Base-by-base conservation (phyloP, 2,888 invertebrate species). In the Pachycephus smyrnensis region DNA sequence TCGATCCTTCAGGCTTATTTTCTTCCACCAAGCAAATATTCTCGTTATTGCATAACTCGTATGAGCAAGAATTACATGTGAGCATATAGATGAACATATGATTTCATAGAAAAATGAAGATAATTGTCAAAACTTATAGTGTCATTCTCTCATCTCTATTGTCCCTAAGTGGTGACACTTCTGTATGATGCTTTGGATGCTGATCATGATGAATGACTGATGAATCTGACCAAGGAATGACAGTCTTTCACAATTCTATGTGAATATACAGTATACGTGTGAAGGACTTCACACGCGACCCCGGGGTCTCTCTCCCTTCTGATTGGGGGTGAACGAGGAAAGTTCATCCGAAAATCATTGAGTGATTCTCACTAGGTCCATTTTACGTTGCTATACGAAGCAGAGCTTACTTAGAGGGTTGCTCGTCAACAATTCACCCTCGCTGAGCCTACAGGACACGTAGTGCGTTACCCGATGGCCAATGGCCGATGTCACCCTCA, bases 311-410 rank as follows among this genome's bases (percentile, higher is more conserved):
- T 55, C 55, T 2, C 55, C 55, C 55, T 55, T 23, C 9, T 55
- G 55, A 9, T 9, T 23, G 55, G 23, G 31, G 71, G 1, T 12
- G 30, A 71, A 71, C 71, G 71, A 71, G 71, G 71, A 71, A 71
- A 71, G 71, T 71, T 71, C 71, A 71, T 71, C 71, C n/a, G 12
- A 32, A 33, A 71, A 32, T 71, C 33, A 71, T 33, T 32, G 71
- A 12, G 55, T 23, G 23, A 55, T 55, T 55, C 55, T 55, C 55
- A 55, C 23, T 55, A 23, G 55, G 55, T 23, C 3, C 23, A 23
- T 9, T 55, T 15, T 55, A 23, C 2, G 9, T 55, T 23, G 55
- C 55, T 55, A 23, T 9, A 23, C 23, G 23, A 23, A 15, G 55
- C 4, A 2, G 23, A 55, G 23, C 55, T 55, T 23, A 15, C 55